Evolutionary conservation across 2,113 vertebrate genomes (phyloP), one percentile per base, ranked within the genome.

Genomic region (Eubucco bourcierii): DNA sequence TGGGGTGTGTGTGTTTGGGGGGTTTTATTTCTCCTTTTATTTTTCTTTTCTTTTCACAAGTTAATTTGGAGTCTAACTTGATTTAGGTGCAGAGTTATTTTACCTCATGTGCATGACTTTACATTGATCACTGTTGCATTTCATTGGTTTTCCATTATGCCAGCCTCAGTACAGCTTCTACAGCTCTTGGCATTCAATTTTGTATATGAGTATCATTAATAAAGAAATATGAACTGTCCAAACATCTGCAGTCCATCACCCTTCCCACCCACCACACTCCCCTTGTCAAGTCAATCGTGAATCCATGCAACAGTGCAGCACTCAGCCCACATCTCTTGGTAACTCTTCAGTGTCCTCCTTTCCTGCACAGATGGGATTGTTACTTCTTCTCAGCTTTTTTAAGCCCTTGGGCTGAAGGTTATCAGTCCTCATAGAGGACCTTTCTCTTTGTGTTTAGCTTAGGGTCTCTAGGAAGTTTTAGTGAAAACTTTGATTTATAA

Each of bases 251-350:
- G 25, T 31, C 29, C 37, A 7, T n/a, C 59, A 17, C 53, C 41
- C 21, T 33, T 56, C 25, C 50, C 50, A 29, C 31, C 52, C 18
- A 9, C 44, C 70, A 15, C 25, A 9, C 41, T 56, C 31, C 47
- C 46, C 12, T 17, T 27, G 18, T 9, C 53, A 67, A 29, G 37
- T 52, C 71, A 63, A 3, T 12, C 29, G 10, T 1, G 12, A 71
- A n/a, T 10, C 20, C 72, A 15, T 12, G 15, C 25, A 44, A 7
- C 12, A 58, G 56, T 0, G 8, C 53, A 50, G 59, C 17, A 4
- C 41, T 11, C 15, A 0, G 52, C 71, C 34, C 44, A 3, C 8
- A 1, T 16, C 24, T 34, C 8, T 5, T 13, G 41, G 11, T 15
- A 67, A 80, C 65, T n/a, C 81, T 17, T 46, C 61, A 34, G 44